These are phyloP conservation scores for Apotomis betuletana DNA, from an alignment of 2,888 invertebrate species.

Conservation along the genomic window DNA sequence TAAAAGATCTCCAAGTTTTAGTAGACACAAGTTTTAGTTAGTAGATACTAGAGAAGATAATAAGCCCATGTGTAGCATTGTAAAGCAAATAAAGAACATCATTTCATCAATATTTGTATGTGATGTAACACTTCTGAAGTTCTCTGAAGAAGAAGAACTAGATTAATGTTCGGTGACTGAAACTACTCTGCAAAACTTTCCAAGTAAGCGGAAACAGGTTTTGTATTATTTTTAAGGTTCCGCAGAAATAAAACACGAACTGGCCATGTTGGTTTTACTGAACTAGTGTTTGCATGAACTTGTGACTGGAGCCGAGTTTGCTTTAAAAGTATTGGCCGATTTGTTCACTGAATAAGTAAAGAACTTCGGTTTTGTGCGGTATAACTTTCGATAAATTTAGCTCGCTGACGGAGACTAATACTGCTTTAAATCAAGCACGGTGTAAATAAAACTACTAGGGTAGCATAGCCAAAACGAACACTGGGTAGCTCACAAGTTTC, in stretches of 20 bases:
- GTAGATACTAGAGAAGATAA: neutral
- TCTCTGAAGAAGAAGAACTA: conserved; percentile 66
- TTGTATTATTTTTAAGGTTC: conserved; percentile 74
- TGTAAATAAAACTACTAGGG: conserved; percentile 26
- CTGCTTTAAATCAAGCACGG: conserved; percentile 11
- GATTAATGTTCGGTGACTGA: conserved; percentile 78
- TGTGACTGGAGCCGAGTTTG: conserved; percentile 12
- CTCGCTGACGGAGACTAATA: conserved; percentile 2
- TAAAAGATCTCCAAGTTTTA: neutral
- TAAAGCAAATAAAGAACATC: neutral
- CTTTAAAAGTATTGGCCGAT: conserved; percentile 20
- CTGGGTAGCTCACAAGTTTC: conserved; percentile 26
- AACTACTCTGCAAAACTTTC: conserved; percentile 72
- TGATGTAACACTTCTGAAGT: conserved; percentile 62
- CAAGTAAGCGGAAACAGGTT: conserved; percentile 70
- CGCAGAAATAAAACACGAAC: conserved; percentile 31
- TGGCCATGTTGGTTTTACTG: conserved; percentile 27
- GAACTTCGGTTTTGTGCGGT: neutral
- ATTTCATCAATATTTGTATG: conserved; percentile 42
- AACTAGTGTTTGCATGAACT: conserved; percentile 27
- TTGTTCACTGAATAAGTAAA: neutral
- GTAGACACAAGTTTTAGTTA: neutral
- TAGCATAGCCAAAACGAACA: conserved; percentile 31
- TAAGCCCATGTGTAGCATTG: neutral
- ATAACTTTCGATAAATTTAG: conserved; percentile 7